phyloP scores from a whole-genome alignment of 2,888 invertebrate genomes.

The Eustalomyia histrio region DNA sequence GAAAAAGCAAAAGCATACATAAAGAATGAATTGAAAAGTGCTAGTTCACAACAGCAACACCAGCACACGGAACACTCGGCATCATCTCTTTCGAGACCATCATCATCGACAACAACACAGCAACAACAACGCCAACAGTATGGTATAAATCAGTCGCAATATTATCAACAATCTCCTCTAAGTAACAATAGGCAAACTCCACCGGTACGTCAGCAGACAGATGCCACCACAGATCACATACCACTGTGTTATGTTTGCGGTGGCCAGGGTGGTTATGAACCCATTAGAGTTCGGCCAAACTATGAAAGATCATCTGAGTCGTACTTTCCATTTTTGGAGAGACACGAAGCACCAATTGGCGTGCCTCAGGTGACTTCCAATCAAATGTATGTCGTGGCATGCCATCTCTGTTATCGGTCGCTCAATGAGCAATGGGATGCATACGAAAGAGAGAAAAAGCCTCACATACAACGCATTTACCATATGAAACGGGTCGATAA shows the following conservation, averaged over 20 bases:
- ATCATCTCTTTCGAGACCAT: conserved; percentile 64
- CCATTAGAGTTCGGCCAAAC: conserved; percentile 84
- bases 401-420: conserved; percentile 92
- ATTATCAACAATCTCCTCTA: conserved; percentile 62
- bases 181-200: conserved; percentile 61
- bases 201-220: conserved; percentile 55
- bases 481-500: conserved; percentile 96
- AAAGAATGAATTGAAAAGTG: conserved; percentile 85
- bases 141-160: conserved; percentile 63
- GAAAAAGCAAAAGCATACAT: conserved; percentile 86
- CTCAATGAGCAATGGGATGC: conserved; percentile 95
- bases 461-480: conserved; percentile 92
- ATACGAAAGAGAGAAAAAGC: conserved; percentile 91
- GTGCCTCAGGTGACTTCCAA: conserved; percentile 78
- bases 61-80: conserved; percentile 65
- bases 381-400: conserved; percentile 84
- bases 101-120: conserved; percentile 64
- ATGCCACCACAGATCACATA: conserved; percentile 69
- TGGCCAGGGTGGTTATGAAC: conserved; percentile 84
- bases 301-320: conserved; percentile 87
- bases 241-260: conserved; percentile 87
- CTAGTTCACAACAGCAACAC: conserved; percentile 72
- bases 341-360: conserved; percentile 91
- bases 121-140: conserved; percentile 64
- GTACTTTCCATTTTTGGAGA: conserved; percentile 94